Evolutionary conservation across 1,140 invertebrate genomes (phyloP).

Genomic region (Mamestra configurata): DNA sequence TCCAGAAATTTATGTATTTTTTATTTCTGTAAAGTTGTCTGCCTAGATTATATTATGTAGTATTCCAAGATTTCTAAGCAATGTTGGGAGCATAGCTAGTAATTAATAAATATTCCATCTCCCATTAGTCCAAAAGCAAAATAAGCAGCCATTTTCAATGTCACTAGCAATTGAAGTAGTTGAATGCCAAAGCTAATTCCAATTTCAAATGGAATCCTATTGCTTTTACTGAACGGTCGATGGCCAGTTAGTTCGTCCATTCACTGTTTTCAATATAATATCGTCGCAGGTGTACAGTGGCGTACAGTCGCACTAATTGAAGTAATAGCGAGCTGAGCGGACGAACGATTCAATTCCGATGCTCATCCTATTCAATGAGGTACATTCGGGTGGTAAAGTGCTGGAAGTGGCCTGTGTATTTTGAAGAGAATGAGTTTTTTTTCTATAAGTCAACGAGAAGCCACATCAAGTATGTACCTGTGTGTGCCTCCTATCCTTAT

Average conservation of each 20-base stretch:
- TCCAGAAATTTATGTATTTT: no score
- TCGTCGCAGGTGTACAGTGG: conserved; percentile 8
- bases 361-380: conserved; percentile 6
- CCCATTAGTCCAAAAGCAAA: no score
- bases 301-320: conserved; percentile 36
- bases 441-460: no score
- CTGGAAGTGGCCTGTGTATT: not conserved
- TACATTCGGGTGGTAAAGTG: not conserved
- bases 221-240: not conserved
- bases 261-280: conserved; percentile 22
- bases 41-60: no score
- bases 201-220: conserved; percentile 14
- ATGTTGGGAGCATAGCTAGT: no score
- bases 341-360: conserved; percentile 41
- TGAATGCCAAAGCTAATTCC: not conserved
- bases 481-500: no score
- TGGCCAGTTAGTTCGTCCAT: conserved; percentile 1
- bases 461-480: no score
- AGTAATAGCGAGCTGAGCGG: conserved; percentile 27
- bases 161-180: not conserved
- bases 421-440: not conserved
- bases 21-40: no score
- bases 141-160: no score
- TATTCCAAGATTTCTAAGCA: no score
- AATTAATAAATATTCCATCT: no score